Evolutionary conservation across 2,113 vertebrate species (phyloP).

Genomic region (Oplegnathus fasciatus): DNA sequence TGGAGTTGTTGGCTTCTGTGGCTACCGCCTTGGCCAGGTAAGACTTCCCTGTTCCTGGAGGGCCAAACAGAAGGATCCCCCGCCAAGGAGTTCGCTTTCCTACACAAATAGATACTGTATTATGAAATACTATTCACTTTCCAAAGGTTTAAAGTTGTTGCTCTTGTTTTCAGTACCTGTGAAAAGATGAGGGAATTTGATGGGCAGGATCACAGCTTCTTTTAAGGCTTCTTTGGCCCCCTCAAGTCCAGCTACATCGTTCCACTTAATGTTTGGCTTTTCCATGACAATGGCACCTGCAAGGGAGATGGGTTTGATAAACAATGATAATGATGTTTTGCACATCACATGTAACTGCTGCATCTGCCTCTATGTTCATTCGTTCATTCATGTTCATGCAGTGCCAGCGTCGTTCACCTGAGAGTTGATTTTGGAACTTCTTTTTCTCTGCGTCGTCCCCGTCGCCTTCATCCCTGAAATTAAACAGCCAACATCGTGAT

Average conservation of each 20-base stretch:
- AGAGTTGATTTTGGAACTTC: constrained; percentile 95
- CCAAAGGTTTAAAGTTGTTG: not conserved
- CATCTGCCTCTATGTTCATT: not conserved
- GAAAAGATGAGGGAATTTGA: constrained; percentile 97
- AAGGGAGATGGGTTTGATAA: not conserved
- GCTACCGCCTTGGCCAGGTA: constrained; percentile 96
- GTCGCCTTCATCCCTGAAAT: constrained; percentile 90
- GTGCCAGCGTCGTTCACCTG: constrained; percentile 85
- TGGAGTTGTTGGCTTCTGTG: constrained; percentile 96
- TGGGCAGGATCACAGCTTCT: constrained; percentile 96
- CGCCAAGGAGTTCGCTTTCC: constrained; percentile 95
- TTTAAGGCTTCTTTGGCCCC: constrained; percentile 97
- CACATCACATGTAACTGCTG: not conserved
- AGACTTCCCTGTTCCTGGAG: constrained; percentile 95
- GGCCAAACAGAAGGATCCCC: constrained; percentile 95
- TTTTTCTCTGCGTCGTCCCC: constrained; percentile 94
- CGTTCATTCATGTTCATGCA: too few species aligned
- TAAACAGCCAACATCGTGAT: not conserved
- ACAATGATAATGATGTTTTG: not conserved
- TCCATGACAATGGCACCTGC: constrained; percentile 96
- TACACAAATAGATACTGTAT: constrained; percentile 75
- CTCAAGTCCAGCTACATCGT: constrained; percentile 94
- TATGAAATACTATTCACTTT: constrained; percentile 85
- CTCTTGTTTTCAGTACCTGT: constrained; percentile 82
- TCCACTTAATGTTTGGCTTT: constrained; percentile 97